These are phyloP conservation scores for Heliothis peltigera DNA, from an alignment of 2,888 invertebrate genomes.

Conservation along the genomic window DNA sequence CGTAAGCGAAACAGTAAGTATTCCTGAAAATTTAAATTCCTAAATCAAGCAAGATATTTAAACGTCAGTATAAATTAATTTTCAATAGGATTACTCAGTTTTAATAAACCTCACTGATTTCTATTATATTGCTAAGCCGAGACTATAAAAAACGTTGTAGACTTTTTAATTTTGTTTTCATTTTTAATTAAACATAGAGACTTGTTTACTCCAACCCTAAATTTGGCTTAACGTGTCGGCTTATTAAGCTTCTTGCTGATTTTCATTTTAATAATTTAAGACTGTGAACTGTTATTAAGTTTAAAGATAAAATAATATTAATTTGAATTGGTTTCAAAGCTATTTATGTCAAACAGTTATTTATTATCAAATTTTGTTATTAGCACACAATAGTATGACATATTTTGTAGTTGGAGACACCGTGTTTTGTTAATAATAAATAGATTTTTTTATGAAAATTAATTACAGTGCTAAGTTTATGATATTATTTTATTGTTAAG, in stretches of 20 bases:
- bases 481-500: too few relatives aligned
- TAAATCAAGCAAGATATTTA: conserved; percentile 2
- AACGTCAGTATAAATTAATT: conserved; percentile 19
- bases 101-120: conserved; percentile 39
- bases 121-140: conserved; percentile 28
- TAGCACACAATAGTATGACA: too few relatives aligned
- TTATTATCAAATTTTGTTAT: too few relatives aligned
- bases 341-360: too few relatives aligned
- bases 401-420: too few relatives aligned
- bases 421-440: too few relatives aligned
- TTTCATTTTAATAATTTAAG: conserved; percentile 55
- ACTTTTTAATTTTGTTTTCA: conserved; percentile 51
- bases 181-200: conserved; percentile 62
- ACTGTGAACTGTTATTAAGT: conserved; percentile 43
- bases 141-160: conserved; percentile 45
- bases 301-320: conserved; percentile 38
- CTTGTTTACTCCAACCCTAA: conserved; percentile 50
- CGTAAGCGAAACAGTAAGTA: background rate
- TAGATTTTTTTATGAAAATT: too few relatives aligned
- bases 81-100: conserved; percentile 27
- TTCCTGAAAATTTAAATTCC: conserved; percentile 2
- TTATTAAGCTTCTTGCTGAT: conserved; percentile 46
- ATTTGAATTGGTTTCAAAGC: conserved; percentile 20
- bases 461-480: too few relatives aligned
- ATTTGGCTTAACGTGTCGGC: conserved; percentile 51